Conservation (phyloP, 2,113 vertebrate species). For the Psophia crepitans region DNA sequence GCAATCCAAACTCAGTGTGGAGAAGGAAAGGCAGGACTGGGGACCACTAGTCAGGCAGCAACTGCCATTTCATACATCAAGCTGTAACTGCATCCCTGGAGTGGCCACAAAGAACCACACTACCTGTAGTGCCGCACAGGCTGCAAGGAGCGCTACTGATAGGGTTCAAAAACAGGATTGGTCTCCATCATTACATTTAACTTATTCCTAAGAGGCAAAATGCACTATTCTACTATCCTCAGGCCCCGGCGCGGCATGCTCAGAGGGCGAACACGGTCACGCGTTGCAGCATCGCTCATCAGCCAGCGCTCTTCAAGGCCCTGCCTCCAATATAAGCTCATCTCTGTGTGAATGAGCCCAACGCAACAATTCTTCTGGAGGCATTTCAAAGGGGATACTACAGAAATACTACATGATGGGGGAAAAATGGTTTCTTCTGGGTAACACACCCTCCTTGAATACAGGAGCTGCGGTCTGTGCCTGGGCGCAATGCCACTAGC, state of each 20-base stretch:
- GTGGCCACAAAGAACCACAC: background rate
- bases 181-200: background rate
- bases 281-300: background rate
- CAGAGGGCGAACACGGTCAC: background rate
- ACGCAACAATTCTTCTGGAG: background rate
- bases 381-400: background rate
- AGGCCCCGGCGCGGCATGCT: fast-evolving
- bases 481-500: background rate
- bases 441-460: background rate
- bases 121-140: fast-evolving
- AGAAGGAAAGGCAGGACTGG: background rate
- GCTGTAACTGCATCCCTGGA: background rate
- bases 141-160: background rate
- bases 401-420: background rate
- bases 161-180: background rate
- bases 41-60: background rate
- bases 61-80: background rate
- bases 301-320: background rate
- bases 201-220: background rate
- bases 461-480: too few species aligned
- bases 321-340: background rate
- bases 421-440: background rate
- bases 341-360: background rate
- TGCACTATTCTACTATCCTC: fast-evolving
- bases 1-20: background rate